Evolutionary conservation across 2,113 vertebrate genomes (phyloP).

Genomic region (Ceratotherium simum): DNA sequence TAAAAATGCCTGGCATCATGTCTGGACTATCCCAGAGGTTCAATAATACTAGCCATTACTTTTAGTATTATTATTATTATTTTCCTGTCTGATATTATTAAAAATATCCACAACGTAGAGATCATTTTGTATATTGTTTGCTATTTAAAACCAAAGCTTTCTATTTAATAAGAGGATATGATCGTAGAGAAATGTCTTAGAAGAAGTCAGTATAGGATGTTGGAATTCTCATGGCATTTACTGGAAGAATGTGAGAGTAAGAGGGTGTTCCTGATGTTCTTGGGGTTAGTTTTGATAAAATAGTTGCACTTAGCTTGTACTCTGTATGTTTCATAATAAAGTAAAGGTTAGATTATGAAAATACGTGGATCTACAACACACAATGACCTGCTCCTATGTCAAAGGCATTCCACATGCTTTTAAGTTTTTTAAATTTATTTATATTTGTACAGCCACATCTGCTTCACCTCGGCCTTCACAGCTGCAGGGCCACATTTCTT

Average conservation of each 20-base stretch:
- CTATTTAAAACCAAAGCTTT: neutral
- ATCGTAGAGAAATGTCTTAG: neutral
- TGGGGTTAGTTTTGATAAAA: neutral
- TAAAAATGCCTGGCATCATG: neutral
- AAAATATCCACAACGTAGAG: neutral
- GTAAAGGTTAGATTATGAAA: neutral
- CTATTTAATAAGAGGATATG: neutral
- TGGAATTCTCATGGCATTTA: neutral
- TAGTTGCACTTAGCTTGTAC: neutral
- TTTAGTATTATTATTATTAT: neutral
- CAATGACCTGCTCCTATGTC: neutral
- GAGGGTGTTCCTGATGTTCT: neutral
- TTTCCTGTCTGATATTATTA: neutral
- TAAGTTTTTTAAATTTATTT: neutral
- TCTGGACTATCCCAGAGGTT: neutral
- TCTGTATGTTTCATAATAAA: neutral
- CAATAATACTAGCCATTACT: neutral
- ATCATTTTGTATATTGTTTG: neutral
- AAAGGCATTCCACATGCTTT: neutral
- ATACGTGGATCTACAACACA: neutral
- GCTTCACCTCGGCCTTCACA: neutral
- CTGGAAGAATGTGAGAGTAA: neutral
- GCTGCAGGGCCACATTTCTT: neutral
- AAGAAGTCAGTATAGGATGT: neutral
- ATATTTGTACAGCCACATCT: neutral